Evolutionary conservation across 2,888 invertebrate genomes (phyloP), one percentile per base, ranked within the genome.

Genomic region (Caradrina kadenii): DNA sequence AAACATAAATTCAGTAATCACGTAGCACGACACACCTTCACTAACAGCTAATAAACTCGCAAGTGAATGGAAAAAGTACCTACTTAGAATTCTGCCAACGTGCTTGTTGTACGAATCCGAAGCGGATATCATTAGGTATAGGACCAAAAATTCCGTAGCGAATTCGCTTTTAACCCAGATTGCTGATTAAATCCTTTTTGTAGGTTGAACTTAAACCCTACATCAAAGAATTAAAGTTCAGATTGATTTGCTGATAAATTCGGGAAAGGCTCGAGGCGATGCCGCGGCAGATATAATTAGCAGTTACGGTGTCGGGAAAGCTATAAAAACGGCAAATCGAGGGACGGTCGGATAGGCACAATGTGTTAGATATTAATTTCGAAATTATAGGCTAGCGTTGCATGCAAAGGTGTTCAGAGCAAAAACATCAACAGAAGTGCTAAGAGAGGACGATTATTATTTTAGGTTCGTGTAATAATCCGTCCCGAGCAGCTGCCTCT

Each of bases 311-410:
- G 93, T 93, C 91, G 87, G 91, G 86, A 91, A 92, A 90, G 91
- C 90, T 86, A 93, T 92, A 92, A 93, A 94, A 94, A 94, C 93
- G 86, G 92, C 91, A 91, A 93, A 93, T 92, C 90, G 89, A 93
- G 90, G 91, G 91, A 90, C 90, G 88, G 87, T 87, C 90, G 91
- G 93, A 93, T 93, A 93, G 93, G 88, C 93, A 93, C 94, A 95
- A 94, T 94, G 94, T 96, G 95, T 95, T 94, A 94, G 93, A 94
- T 94, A 94, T 96, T 94, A 95, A 95, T 96, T 93, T 89, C 86
- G 80, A 96, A 95, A 96, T 96, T 94, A 94, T 92, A 94, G 95
- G 91, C 90, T 91, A 87, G 80, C 78, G 84, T 84, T 86, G 85
- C 89, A 85, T 88, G 89, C 91, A 91, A 94, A 94, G 94, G 93